Base-by-base conservation (phyloP, 2,888 invertebrate genomes). In the Gastracanthus pulcherrimus region DNA sequence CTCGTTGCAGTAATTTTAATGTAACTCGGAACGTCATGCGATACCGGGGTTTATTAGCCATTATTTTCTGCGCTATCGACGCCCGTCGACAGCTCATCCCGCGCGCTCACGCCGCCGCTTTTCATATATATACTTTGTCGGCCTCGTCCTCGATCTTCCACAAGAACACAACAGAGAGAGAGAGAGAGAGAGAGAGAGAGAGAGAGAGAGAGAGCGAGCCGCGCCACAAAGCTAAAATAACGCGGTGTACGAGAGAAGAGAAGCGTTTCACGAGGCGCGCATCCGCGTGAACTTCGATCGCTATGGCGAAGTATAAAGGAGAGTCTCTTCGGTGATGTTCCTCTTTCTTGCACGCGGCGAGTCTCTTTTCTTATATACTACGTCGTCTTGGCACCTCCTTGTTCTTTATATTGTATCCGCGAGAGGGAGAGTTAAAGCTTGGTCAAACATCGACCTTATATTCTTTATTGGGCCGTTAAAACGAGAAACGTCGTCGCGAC, bases 41-140 rank as follows among this genome's bases (percentile, higher is more conserved):
- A 82, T 82, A 78, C 75, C 76, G 64, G 78, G 82, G 79, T 83
- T 83, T 83, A 83, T 80, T 83, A 80, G 80, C 82, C 82, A 83
- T 83, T 83, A 83, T 83, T 83, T 83, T 80, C 74, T 29, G 77
- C 80, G 66, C 82, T 78, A 83, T 83, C 82, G 82, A 82, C 77
- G 76, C 82, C 72, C 76, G 82, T 77, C 82, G 82, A 83, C 82
- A 83, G 82, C 82, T 83, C 77, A 76, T 82, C 78, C 78, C 60
- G 58, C 36, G 51, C 58, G 55, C 45, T 45, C n/a, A n/a, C n/a
- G n/a, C n/a, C n/a, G n/a, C 72, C 71, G 67, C 72, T 76, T 72
- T 76, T 76, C 80, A 72, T 62, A 45, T 34, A 48, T 29, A 45
- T 64, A 77, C 80, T 82, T 79, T 82, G 77, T 80, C 80, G 82